Base-by-base conservation (phyloP, 2,797 vertebrate species). In the Hyperoplus lanceolatus region DNA sequence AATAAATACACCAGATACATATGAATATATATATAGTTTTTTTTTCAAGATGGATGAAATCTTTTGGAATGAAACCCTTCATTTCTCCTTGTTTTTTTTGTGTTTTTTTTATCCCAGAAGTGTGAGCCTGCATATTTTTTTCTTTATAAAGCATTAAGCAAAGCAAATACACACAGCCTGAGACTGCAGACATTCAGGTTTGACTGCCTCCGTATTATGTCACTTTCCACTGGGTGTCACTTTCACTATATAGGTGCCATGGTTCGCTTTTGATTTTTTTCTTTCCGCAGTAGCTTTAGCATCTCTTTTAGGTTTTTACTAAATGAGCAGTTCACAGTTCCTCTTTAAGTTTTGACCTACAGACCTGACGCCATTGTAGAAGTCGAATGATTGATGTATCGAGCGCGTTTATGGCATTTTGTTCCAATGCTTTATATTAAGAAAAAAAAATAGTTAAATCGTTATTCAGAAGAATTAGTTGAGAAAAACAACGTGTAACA, bases 1-100 rank as follows among this genome's bases (percentile, higher is more conserved):
- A 62, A 43, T n/a, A 18, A 29, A 73, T 70, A 62, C 18, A 70
- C 18, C 51, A 59, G 1, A 18, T 54, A 63, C 57, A 46, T 59
- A 13, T 59, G 11, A 6, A 3, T 53, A 63, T 60, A 46, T 59
- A 15, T 9, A 3, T 53, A 18, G 7, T 54, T 8, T 36, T 18
- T 77, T 76, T 71, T 54, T 69, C 11, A 12, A 42, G 42, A 63
- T 66, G 49, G 14, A 71, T 64, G 4, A 54, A 53, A 15, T n/a
- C n/a, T 90, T 91, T 90, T 90, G 91, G 91, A 92, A 90, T 92
- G 91, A 92, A 91, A 91, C 90, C 80, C 87, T 93, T 91, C 84
- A 58, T 77, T 64, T 80, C 5, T 74, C 21, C 70, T 82, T 88
- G 77, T 87, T 87, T 89, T 80, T 90, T 85, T 73, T 87, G 72